These are phyloP conservation scores for Heliconius hewitsoni DNA, from an alignment of 1,140 invertebrate species.

Conservation along the genomic window DNA sequence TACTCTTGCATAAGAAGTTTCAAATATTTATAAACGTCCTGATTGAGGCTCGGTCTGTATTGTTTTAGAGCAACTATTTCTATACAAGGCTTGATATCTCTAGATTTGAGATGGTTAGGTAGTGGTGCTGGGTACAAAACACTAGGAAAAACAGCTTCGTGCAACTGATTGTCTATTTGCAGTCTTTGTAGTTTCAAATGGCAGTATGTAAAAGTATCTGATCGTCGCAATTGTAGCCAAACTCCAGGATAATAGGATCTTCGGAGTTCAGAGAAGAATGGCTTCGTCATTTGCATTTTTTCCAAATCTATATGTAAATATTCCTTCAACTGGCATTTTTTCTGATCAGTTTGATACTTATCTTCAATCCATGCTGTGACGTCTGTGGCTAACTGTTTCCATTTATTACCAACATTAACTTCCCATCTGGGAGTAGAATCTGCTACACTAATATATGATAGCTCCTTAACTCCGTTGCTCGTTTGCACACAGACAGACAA, in stretches of 20 bases:
- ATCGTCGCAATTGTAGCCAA: conserved; percentile 88
- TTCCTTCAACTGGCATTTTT: conserved; percentile 89
- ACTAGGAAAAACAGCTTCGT: conserved; percentile 88
- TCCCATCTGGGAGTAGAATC: conserved; percentile 90
- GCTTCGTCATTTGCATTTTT: conserved; percentile 94
- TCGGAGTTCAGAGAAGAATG: conserved; percentile 90
- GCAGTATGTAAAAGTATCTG: conserved; percentile 85
- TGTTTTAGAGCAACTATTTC: conserved; percentile 85
- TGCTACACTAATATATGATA: conserved; percentile 85
- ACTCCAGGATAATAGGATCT: conserved; percentile 88
- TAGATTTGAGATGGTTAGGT: conserved; percentile 54
- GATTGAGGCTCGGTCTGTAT: conserved; percentile 80
- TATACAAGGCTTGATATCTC: conserved; percentile 84
- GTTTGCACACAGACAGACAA: conserved; percentile 84
- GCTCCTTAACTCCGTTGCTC: conserved; percentile 79
- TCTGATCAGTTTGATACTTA: conserved; percentile 86
- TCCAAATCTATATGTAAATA: conserved; percentile 89
- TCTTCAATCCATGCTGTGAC: conserved; percentile 91
- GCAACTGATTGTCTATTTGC: conserved; percentile 91
- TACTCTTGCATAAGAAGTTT: conserved; percentile 88
- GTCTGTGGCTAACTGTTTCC: conserved; percentile 90
- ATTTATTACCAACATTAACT: conserved; percentile 88
- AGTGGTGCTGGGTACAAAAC: conserved; percentile 85
- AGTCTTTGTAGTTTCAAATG: conserved; percentile 86
- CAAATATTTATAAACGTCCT: conserved; percentile 86